phyloP scores from a whole-genome alignment of 2,113 vertebrate genomes.

The Dasypus novemcinctus region DNA sequence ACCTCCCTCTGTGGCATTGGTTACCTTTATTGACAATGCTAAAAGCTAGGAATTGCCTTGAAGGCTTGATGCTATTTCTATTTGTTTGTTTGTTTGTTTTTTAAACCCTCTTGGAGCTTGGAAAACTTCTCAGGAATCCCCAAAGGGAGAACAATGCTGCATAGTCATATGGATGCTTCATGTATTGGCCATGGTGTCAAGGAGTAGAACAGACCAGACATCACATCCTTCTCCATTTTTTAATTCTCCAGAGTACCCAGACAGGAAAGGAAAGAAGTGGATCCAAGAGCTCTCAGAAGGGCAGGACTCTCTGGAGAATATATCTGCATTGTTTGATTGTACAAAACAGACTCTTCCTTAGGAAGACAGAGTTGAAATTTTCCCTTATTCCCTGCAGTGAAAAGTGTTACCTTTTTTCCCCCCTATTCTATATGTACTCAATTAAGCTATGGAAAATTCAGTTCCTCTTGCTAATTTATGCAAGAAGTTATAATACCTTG shows the following conservation, averaged over 20 bases:
- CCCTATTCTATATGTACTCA: constrained; percentile 33
- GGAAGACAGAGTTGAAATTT: background rate
- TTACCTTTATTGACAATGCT: background rate
- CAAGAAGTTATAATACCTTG: constrained; percentile 53
- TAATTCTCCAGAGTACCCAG: background rate
- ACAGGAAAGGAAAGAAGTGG: background rate
- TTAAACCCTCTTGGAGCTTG: background rate
- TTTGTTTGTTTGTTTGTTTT: background rate
- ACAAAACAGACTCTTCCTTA: constrained; percentile 6
- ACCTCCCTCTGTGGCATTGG: background rate
- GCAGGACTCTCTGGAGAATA: background rate
- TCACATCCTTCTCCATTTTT: background rate
- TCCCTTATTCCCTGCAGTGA: background rate
- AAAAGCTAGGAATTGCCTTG: background rate
- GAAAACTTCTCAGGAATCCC: background rate
- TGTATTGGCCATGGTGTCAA: background rate
- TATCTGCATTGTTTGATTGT: background rate
- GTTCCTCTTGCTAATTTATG: constrained; percentile 60
- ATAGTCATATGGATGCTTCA: background rate
- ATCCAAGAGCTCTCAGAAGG: background rate
- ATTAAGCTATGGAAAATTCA: constrained; percentile 54
- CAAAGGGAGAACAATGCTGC: background rate
- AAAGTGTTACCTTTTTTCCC: background rate
- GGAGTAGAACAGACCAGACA: background rate
- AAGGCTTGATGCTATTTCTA: background rate